Base-by-base conservation (phyloP, 2,113 vertebrate genomes). In the Myotis yumanensis region DNA sequence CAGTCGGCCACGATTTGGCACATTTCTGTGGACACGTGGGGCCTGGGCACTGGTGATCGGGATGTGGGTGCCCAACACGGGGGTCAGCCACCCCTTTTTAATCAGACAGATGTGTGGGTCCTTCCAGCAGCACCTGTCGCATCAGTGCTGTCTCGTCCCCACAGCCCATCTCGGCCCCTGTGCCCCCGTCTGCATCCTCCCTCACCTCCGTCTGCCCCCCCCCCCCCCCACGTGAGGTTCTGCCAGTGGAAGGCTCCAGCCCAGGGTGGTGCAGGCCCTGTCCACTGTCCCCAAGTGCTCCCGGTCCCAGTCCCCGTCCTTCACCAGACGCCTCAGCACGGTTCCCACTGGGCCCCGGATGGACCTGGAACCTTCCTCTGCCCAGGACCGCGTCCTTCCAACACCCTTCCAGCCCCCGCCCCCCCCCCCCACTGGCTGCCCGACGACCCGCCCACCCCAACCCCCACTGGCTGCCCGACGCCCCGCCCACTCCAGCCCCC, bases 151-250 rank as follows among this genome's bases (percentile, higher is more conserved):
- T 16, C 37, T 92, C 4, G 2, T 15, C 52, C 35, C 35, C 2
- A 3, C 3, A n/a, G 7, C 69, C 28, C 2, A 2, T 7, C 20
- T 4, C 3, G 1, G 14, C 3, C 30, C n/a, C 28, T 20, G 30
- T 15, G 66, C 46, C 57, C 43, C 64, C 15, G 1, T 5, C 37
- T n/a, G 7, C 30, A 8, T 28, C 72, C 12, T 3, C 15, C 25
- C 62, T 51, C 51, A 30, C 76, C 1, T 32, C 2, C 2, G 7
- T 1, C 71, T 30, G 5, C 54, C 37, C 43, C 28, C 9, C 11
- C 37, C 11, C 57, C 40, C 46, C 35, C 4, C n/a, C 48, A 20
- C 25, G 7, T 14, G 77, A 37, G 52, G 37, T 22, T 40, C 80
- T 52, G 80, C n/a, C 37, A 43, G 30, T 18, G 37, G 22, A 43